These are phyloP conservation scores for Ahaetulla prasina DNA, from an alignment of 2,113 vertebrate genomes.

Conservation along the genomic window DNA sequence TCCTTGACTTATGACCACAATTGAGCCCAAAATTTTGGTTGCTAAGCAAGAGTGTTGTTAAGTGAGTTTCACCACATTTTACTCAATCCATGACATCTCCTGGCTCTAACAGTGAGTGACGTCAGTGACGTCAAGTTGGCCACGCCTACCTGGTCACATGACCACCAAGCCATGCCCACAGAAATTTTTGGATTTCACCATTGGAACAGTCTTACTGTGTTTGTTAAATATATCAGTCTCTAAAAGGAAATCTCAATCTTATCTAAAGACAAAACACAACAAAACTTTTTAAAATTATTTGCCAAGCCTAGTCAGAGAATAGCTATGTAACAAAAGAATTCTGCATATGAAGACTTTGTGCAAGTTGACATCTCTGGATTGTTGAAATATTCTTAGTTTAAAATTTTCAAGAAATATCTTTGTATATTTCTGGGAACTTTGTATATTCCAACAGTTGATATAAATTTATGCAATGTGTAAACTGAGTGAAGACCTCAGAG, in stretches of 20 bases:
- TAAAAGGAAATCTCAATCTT: background rate
- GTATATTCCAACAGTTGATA: background rate
- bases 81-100: too few species aligned
- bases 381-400: background rate
- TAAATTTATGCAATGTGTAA: background rate
- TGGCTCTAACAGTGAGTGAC: too few species aligned
- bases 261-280: background rate
- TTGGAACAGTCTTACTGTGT: background rate
- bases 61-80: too few species aligned
- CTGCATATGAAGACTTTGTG: background rate
- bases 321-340: background rate
- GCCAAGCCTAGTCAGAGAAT: background rate
- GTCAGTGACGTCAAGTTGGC: too few species aligned
- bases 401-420: background rate
- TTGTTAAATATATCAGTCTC: background rate
- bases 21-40: too few species aligned
- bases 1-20: too few species aligned
- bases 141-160: too few species aligned
- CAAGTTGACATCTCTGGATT: background rate
- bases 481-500: background rate
- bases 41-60: too few species aligned
- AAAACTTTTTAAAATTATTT: background rate
- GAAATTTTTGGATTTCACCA: too few species aligned
- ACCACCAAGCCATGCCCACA: too few species aligned
- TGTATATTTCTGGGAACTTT: conserved; percentile 4